Percentiles rank a stretch among this genome's conserved stretches.
Conservation (phyloP, 1,140 invertebrate species). For the Scaptomyza pallida region DNA sequence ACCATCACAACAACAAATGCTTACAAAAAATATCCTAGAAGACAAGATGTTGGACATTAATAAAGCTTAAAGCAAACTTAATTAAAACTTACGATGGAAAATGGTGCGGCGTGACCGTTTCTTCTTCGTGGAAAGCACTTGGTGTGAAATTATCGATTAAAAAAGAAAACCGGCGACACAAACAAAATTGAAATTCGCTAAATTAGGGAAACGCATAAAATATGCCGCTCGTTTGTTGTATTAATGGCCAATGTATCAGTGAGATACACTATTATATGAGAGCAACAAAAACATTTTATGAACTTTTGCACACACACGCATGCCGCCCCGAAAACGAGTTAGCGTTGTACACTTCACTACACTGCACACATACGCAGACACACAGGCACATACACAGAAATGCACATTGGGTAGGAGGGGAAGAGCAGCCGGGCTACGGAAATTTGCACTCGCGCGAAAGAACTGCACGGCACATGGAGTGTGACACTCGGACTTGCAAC, state of each 20-base stretch:
- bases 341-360: constrained; percentile 8
- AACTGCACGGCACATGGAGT: constrained; percentile 9
- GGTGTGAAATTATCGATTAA: neutral
- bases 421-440: neutral
- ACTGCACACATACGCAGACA: no score
- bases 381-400: neutral
- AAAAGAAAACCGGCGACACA: constrained; percentile 7
- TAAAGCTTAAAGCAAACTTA: constrained; percentile 48
- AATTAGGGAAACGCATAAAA: constrained; percentile 22
- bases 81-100: constrained; percentile 51
- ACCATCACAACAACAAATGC: no score
- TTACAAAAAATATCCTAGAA: constrained; percentile 1
- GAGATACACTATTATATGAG: constrained; percentile 44
- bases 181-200: constrained; percentile 8
- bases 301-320: constrained; percentile 56
- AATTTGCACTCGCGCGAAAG: constrained; percentile 16
- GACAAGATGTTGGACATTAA: constrained; percentile 31
- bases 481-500: constrained; percentile 8
- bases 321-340: constrained; percentile 25
- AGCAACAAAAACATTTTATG: constrained; percentile 52
- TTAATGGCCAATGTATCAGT: constrained; percentile 42
- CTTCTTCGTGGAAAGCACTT: constrained; percentile 14
- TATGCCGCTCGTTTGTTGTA: constrained; percentile 10
- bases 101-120: constrained; percentile 2
- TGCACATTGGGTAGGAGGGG: neutral